Base-by-base conservation (phyloP, 1,140 invertebrate species). In the Ptiloglossa arizonensis region DNA sequence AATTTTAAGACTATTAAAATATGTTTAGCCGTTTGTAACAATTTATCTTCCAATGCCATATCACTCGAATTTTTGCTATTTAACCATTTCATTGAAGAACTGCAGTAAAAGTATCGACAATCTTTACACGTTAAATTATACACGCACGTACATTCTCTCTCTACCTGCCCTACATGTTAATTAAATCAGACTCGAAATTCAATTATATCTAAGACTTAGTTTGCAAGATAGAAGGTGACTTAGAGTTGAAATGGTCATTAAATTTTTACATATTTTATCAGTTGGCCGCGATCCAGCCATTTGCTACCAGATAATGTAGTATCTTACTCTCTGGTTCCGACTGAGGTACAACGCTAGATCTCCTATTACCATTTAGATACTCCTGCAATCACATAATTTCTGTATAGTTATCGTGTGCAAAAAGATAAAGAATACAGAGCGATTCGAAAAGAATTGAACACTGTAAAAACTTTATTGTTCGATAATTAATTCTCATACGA, bases 271-370 rank as follows among this genome's bases (percentile, higher is more conserved):
- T 9, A 11, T 74, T 83, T 66, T 75, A 87, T 93, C 85, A 92
- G 69, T 92, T 93, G 67, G 92, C 92, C 80, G 89, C 91, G 75
- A 93, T 93, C 90, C 91, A 93, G 74, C 92, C 92, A 74, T 89
- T 92, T 62, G 91, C 87, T 87, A 93, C 90, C 70, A 93, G 87
- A 82, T 93, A 93, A 89, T 93, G 89, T 62, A 93, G 87, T 84
- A 93, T 93, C 85, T 91, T 92, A 88, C 89, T 93, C 76, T 93
- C 92, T 73, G 92, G 91, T 85, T 93, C 92, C 63, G 92, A 92
- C 27, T 92, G 91, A 77, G 91, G 91, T 82, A 90, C 79, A 73
- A 93, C 81, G 38, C 71, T 86, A 32, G 89, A 88, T 90, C 81
- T 91, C 76, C 86, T 90, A 79, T 92, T 91, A 83, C 92, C 91